Evolutionary conservation across 2,797 vertebrate species (phyloP), one percentile per base, ranked within the genome.

Genomic region (Gymnodraco acuticeps): DNA sequence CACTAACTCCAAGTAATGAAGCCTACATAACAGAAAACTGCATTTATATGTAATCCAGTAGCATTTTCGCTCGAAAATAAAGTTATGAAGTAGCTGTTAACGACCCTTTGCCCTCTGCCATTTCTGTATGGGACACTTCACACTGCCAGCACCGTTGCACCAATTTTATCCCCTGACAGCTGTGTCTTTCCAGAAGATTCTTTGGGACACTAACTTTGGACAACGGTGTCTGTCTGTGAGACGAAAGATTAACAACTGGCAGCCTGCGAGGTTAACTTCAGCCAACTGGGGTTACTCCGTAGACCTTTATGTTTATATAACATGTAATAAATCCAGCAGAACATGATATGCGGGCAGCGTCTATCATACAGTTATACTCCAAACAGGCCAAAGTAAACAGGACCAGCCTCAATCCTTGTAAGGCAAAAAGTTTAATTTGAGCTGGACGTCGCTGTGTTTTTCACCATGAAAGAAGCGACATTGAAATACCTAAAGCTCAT

Each of bases 131-230:
- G 89, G 90, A 88, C 84, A 69, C 81, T 69, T 78, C 80, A 75
- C 77, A 41, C 84, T 67, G 86, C 75, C 88, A 86, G 85, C 89
- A 89, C 87, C 92, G 76, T 81, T 92, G 93, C 87, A 91, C 93
- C 93, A 92, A 92, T 95, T 96, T 95, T 95, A 95, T 94, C 95
- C 92, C 93, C 85, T 70, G 92, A 94, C 95, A 94, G 94, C 95
- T 95, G 94, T 84, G 90, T 92, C 93, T 93, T 95, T 95, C 93
- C 85, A 94, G 90, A 88, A 94, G 91, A 94, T 94, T 95, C 93
- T 93, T 85, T 77, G 78, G 89, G 94, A 93, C 93, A 91, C 94
- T 93, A 94, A 95, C 93, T 95, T 95, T 92, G 93, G 93, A 94
- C 93, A 92, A 90, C 91, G 77, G 90, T 81, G 92, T 89, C 91